Conservation (phyloP, 1,140 invertebrate genomes). For the Lordiphosa stackelbergi region DNA sequence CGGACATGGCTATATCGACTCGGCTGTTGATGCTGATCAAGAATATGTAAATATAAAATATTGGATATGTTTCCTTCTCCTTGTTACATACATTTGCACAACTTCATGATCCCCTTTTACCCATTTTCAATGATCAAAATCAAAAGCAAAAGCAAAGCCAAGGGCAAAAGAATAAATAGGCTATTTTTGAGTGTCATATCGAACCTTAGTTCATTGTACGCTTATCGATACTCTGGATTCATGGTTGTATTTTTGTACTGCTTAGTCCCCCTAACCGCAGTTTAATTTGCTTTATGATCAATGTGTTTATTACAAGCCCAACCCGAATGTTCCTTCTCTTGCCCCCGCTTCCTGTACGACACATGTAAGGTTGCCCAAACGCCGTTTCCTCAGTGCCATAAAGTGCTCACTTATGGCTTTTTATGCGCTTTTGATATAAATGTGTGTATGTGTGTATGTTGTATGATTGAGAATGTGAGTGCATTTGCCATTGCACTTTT, state of each 20-base stretch:
- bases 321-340: constrained; percentile 1
- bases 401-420: constrained; percentile 69
- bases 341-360: constrained; percentile 22
- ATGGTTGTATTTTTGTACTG: background rate
- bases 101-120: too few relatives aligned
- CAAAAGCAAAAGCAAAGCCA: too few relatives aligned
- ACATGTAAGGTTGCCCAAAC: constrained; percentile 56
- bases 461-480: constrained; percentile 17
- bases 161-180: too few relatives aligned
- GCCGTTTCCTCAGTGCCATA: constrained; percentile 55
- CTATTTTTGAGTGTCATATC: too few relatives aligned
- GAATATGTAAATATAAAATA: too few relatives aligned
- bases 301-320: constrained; percentile 41
- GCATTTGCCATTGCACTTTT: constrained; percentile 66
- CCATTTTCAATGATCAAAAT: too few relatives aligned
- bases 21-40: too few relatives aligned
- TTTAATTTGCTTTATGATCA: constrained; percentile 42
- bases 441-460: constrained; percentile 7
- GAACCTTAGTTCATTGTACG: constrained; percentile 20
- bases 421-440: constrained; percentile 65
- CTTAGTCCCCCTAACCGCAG: constrained; percentile 17
- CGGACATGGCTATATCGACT: too few relatives aligned
- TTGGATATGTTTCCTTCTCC: too few relatives aligned
- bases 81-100: too few relatives aligned
- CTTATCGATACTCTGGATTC: constrained; percentile 22